Base-by-base conservation (phyloP, 1,140 invertebrate species). In the Sitophilus oryzae region DNA sequence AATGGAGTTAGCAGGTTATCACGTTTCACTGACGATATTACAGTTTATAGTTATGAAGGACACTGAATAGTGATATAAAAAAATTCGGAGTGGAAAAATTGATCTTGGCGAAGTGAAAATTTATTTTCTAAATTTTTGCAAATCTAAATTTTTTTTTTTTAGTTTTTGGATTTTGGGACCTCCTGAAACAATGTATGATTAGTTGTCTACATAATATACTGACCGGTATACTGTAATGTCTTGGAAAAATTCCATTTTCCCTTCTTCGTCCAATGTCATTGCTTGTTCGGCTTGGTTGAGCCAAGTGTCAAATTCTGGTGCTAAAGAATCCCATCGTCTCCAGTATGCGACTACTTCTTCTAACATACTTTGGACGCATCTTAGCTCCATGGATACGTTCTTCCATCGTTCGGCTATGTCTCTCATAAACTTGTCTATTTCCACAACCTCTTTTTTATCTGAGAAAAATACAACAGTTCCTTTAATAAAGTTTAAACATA, bases 321-420 rank as follows among this genome's bases (percentile, higher is more conserved):
- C 79, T 58, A 86, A 70, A 0, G 78, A 71, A 37, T 81, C 85
- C 84, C 91, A 96, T 38, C 82, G 79, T 64, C 86, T 80, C 93
- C 93, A 97, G 67, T 92, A 88, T 2, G 84, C 80, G 3, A 93
- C 80, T 0, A 93, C 86, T 73, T 95, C 89, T 72, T 94, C 89
- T 0, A 95, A 72, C 68, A 91, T 91, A 60, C 86, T 91, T 67
- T 92, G 85, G 3, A 91, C 86, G 68, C 89, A 93, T 57, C 89
- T 82, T 2, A 98, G 77, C 65, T 95, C 91, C 72, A 89, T 90
- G 2, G 91, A 90, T 1, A 95, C 82, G 62, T 83, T 83, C 68
- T 89, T 89, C 93, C 93, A 96, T 43, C 88, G 82, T 47, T 91
- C 89, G 19, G 83, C 84, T 14, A 87, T 88, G 36, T 96, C 89